These are phyloP conservation scores for Tortricodes alternella DNA, from an alignment of 2,888 invertebrate genomes.

Conservation along the genomic window DNA sequence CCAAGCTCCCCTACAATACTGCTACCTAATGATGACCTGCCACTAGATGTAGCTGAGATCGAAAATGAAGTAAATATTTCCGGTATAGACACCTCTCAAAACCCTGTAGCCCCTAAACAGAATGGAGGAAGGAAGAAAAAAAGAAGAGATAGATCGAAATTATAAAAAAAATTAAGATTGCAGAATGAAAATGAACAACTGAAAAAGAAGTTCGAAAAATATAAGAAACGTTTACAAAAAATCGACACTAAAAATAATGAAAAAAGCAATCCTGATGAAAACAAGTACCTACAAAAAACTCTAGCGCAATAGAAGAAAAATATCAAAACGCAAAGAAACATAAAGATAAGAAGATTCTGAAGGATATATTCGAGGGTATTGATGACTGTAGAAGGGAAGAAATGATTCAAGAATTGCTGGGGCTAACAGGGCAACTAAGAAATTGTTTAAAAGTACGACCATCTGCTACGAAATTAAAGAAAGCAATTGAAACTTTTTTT, in stretches of 20 bases:
- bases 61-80: not conserved
- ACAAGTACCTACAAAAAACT: conserved; percentile 13
- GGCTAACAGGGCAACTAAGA: conserved; percentile 7
- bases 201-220: no score
- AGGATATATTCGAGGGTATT: conserved; percentile 21
- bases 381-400: conserved; percentile 10
- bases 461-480: conserved; percentile 9
- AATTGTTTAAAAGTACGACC: not conserved
- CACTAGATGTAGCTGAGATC: not conserved
- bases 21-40: not conserved
- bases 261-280: not conserved
- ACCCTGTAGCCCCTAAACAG: not conserved
- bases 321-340: conserved; percentile 30
- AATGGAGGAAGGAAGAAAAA: conserved; percentile 25
- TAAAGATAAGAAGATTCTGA: no score
- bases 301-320: conserved; percentile 31
- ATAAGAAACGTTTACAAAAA: conserved; percentile 26
- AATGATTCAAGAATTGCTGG: conserved; percentile 14
- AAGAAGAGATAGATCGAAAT: conserved; percentile 27
- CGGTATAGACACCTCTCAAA: not conserved
- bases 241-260: conserved; percentile 17
- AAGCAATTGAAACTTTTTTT: conserved; percentile 30
- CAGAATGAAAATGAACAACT: no score
- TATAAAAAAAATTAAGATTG: conserved; percentile 31
- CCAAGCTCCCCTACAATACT: conserved; percentile 17